These are phyloP conservation scores for Mormyrus hasselquistii DNA, from an alignment of 2,797 vertebrate genomes.

Conservation along the genomic window DNA sequence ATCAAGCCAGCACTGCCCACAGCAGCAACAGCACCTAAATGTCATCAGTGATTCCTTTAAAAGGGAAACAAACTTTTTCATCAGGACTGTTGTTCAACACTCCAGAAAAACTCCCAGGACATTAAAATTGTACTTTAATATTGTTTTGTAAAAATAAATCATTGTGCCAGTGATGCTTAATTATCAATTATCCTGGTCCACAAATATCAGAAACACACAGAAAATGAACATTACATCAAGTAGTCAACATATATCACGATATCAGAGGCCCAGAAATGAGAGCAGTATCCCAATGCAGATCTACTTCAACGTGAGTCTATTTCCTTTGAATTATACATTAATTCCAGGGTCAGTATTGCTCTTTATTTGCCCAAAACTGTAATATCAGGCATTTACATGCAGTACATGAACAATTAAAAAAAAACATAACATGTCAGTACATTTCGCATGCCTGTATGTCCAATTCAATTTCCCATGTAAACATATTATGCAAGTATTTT, in stretches of 20 bases:
- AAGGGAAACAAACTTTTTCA: neutral
- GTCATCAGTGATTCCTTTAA: neutral
- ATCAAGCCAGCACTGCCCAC: too few relatives aligned
- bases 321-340: slow-evolving; percentile 35
- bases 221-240: neutral
- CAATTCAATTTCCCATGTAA: neutral
- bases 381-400: slow-evolving; percentile 32
- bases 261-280: slow-evolving; percentile 19
- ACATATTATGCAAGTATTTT: neutral
- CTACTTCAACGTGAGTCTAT: slow-evolving; percentile 28
- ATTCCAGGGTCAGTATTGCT: slow-evolving; percentile 21
- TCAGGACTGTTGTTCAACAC: neutral
- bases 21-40: neutral
- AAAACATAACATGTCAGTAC: neutral
- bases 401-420: slow-evolving; percentile 18
- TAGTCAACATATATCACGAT: neutral
- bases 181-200: neutral
- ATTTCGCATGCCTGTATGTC: neutral
- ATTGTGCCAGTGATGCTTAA: neutral
- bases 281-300: slow-evolving; percentile 7
- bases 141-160: neutral
- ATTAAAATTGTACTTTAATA: neutral
- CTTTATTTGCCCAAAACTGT: slow-evolving; percentile 14
- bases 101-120: neutral
- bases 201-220: slow-evolving; percentile 6